phyloP scores from a whole-genome alignment of 1,140 invertebrate genomes.

The Homarus americanus region DNA sequence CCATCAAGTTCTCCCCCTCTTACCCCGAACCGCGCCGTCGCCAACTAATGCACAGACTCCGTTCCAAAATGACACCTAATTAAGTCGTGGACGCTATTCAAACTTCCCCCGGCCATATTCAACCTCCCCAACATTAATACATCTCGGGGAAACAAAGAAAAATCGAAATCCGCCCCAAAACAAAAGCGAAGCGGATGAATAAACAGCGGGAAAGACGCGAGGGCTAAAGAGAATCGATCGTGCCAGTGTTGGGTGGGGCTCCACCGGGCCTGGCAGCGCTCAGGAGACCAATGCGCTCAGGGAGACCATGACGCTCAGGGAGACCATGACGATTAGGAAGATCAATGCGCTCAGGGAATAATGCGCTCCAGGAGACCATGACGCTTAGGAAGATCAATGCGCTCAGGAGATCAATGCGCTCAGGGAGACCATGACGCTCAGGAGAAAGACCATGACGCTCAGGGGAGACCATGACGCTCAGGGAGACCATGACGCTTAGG shows the following conservation, averaged over 20 bases:
- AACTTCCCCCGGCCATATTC: conserved; percentile 47
- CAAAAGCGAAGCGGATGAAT: conserved; percentile 66
- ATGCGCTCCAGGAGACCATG: too few species aligned
- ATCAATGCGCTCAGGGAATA: too few species aligned
- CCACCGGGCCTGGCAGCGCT: too few species aligned
- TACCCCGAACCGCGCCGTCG: not conserved
- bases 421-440: too few species aligned
- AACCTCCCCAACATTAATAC: conserved; percentile 61
- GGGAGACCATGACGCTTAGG: too few species aligned
- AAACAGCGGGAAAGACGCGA: conserved; percentile 59
- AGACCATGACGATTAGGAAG: too few species aligned
- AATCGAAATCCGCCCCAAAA: conserved; percentile 59
- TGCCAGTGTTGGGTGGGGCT: conserved; percentile 3
- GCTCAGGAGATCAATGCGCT: too few species aligned
- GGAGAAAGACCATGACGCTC: too few species aligned
- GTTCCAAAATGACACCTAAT: conserved; percentile 47
- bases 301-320: too few species aligned
- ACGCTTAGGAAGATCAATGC: too few species aligned
- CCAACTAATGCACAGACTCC: not conserved
- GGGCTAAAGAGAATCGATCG: conserved; percentile 65
- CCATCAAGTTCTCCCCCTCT: not conserved
- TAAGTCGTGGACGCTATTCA: conserved; percentile 47
- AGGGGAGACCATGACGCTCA: too few species aligned
- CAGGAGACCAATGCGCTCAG: too few species aligned
- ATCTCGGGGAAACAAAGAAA: conserved; percentile 59